Conservation (phyloP, 2,888 invertebrate genomes). For the Scaptomyza parva region DNA sequence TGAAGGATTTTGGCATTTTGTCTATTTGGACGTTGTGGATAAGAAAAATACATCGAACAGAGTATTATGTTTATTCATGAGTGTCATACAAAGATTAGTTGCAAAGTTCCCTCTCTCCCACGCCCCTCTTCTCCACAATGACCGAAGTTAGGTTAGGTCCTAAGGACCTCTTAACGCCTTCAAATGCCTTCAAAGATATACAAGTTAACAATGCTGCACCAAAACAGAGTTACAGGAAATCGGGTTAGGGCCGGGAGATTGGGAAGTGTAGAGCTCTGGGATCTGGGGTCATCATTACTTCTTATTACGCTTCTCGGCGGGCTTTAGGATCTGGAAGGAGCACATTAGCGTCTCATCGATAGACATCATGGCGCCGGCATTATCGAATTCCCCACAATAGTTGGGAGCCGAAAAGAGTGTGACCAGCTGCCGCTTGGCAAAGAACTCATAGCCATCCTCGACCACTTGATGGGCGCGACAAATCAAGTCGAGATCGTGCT, state of each 20-base stretch:
- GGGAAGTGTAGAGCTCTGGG: too few species aligned
- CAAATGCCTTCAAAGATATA: neutral
- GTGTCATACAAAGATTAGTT: neutral
- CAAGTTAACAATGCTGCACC: constrained; percentile 30
- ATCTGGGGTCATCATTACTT: neutral
- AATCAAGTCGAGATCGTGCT: constrained; percentile 99
- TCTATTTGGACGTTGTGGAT: too few species aligned
- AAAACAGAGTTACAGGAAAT: constrained; percentile 14
- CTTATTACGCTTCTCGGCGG: constrained; percentile 63
- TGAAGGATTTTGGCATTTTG: too few species aligned
- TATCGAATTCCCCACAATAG: constrained; percentile 92
- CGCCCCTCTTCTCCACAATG: neutral
- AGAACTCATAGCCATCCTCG: constrained; percentile 98
- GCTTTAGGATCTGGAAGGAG: constrained; percentile 88
- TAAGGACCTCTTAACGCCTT: neutral
- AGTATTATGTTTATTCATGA: neutral
- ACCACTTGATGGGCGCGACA: constrained; percentile 98
- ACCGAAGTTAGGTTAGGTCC: neutral
- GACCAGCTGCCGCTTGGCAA: constrained; percentile 97
- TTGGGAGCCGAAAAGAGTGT: constrained; percentile 95
- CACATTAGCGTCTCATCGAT: constrained; percentile 98
- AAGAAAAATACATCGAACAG: neutral
- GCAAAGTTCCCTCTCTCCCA: neutral
- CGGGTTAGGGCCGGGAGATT: neutral
- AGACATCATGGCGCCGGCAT: constrained; percentile 97